phyloP scores from a whole-genome alignment of 2,113 vertebrate genomes.

The Macquaria ambigua region DNA sequence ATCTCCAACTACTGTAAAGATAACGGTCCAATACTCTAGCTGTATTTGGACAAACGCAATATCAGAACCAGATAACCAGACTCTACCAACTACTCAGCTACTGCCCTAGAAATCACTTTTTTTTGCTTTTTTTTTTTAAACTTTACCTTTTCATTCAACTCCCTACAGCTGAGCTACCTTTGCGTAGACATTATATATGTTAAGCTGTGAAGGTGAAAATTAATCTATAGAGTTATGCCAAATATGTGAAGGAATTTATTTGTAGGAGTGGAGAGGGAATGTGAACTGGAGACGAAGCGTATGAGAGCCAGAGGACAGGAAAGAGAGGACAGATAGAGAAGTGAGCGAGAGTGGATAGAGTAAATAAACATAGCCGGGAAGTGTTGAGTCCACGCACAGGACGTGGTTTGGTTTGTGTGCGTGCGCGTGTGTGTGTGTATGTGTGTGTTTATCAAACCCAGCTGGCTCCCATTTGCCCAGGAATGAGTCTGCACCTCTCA shows the following conservation, averaged over 20 bases:
- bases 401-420: slow-evolving; percentile 76
- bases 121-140: background rate
- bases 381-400: slow-evolving; percentile 80
- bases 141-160: background rate
- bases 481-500: slow-evolving; percentile 84
- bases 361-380: slow-evolving; percentile 85
- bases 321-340: slow-evolving; percentile 78
- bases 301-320: slow-evolving; percentile 70
- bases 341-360: slow-evolving; percentile 72
- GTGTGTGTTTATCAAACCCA: slow-evolving; percentile 85
- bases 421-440: slow-evolving; percentile 53
- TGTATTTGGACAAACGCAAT: background rate
- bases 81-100: background rate
- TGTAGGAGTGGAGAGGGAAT: slow-evolving; percentile 33
- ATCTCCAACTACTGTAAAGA: background rate
- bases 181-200: background rate
- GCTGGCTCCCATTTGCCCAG: slow-evolving; percentile 87
- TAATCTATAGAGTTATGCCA: slow-evolving; percentile 35
- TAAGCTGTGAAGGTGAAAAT: slow-evolving; percentile 26
- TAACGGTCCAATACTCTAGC: background rate
- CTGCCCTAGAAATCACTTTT: background rate
- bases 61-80: slow-evolving; percentile 4
- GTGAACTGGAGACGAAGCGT: slow-evolving; percentile 45
- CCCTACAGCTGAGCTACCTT: slow-evolving; percentile 13
- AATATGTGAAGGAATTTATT: slow-evolving; percentile 63